A percentile compares a stretch with the other conserved stretches of the same genome.
Conservation (phyloP, 2,888 invertebrate species). For the Julus scanicus region DNA sequence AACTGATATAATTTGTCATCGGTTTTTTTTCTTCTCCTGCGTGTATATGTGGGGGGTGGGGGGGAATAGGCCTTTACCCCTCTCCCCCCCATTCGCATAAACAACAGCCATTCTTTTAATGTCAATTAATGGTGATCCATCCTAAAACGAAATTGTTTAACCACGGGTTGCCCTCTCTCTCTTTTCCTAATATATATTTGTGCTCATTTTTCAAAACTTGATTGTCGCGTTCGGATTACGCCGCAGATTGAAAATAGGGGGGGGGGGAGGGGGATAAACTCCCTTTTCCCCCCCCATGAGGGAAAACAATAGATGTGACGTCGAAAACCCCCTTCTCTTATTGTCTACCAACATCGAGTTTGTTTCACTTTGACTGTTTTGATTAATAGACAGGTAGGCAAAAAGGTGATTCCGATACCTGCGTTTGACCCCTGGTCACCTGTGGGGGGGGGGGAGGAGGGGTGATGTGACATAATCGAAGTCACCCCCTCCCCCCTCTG, state of each 20-base stretch:
- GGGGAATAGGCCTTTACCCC: background rate
- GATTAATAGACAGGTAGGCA: constrained; percentile 26
- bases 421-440: constrained; percentile 7
- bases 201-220: constrained; percentile 21
- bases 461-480: no score
- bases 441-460: no score
- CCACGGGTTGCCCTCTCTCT: constrained; percentile 23
- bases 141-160: constrained; percentile 27
- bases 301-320: background rate
- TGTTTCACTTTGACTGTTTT: background rate
- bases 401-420: background rate
- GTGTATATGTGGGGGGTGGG: background rate
- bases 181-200: background rate
- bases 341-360: background rate
- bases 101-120: constrained; percentile 40
- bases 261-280: background rate
- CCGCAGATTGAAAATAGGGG: background rate
- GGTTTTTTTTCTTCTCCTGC: background rate
- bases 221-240: constrained; percentile 1
- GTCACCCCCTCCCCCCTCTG: no score
- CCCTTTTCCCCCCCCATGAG: background rate
- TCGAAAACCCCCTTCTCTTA: background rate
- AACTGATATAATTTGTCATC: background rate
- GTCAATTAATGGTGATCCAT: constrained; percentile 42
- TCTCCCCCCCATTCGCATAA: constrained; percentile 8